These are phyloP conservation scores for Chrysomallon squamiferum DNA, from an alignment of 1,140 invertebrate genomes.

Conservation along the genomic window DNA sequence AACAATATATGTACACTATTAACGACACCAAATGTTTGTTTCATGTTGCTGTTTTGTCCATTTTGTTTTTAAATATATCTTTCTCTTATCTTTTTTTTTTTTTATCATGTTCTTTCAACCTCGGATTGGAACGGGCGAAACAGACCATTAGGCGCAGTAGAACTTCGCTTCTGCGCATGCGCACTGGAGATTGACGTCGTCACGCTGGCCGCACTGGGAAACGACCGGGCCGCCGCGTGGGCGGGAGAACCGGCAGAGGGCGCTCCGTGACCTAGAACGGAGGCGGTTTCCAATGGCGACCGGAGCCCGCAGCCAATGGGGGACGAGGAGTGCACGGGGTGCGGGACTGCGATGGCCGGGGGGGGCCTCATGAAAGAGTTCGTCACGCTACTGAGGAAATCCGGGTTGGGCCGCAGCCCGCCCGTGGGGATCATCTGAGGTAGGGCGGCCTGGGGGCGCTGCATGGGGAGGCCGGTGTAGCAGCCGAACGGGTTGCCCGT, in stretches of 20 bases:
- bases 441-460: constrained; percentile 10
- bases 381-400: constrained; percentile 15
- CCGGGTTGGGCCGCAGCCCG: background rate
- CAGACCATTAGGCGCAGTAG: constrained; percentile 35
- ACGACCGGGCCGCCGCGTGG: constrained; percentile 13
- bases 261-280: constrained; percentile 17
- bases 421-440: constrained; percentile 5
- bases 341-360: background rate
- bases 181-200: constrained; percentile 13
- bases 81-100: too few relatives aligned
- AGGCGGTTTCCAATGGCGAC: constrained; percentile 20
- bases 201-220: constrained; percentile 4
- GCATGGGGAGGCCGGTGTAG: constrained; percentile 25
- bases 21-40: too few relatives aligned
- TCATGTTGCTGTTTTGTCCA: too few relatives aligned
- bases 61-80: too few relatives aligned
- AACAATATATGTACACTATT: too few relatives aligned
- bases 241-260: constrained; percentile 10
- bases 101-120: constrained; percentile 25
- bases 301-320: background rate
- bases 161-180: constrained; percentile 19
- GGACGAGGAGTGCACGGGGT: background rate
- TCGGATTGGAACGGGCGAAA: constrained; percentile 45
- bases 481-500: constrained; percentile 31
- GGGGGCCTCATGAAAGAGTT: constrained; percentile 28